Evolutionary conservation across 1,140 invertebrate species (phyloP).

Genomic region (Medauroidea extradentata): DNA sequence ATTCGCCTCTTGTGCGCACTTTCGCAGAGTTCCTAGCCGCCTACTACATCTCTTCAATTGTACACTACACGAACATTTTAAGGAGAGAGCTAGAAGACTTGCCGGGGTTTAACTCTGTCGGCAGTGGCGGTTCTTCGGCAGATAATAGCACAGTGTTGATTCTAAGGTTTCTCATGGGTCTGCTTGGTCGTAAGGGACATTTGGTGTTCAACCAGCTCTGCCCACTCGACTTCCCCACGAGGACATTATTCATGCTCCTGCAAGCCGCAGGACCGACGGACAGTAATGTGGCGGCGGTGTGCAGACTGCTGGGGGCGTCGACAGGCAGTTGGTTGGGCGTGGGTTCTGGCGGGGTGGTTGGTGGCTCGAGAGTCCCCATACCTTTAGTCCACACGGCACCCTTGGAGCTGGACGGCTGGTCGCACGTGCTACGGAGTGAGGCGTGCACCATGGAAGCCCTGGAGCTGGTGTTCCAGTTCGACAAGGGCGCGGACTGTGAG

Average conservation of each 20-base stretch:
- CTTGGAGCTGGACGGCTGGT: slow-evolving; percentile 47
- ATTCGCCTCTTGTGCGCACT: slow-evolving; percentile 47
- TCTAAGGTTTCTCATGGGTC: slow-evolving; percentile 46
- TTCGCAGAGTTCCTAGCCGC: slow-evolving; percentile 51
- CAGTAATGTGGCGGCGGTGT: slow-evolving; percentile 47
- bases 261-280: slow-evolving; percentile 48
- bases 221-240: slow-evolving; percentile 46
- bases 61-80: slow-evolving; percentile 48
- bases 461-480: slow-evolving; percentile 47
- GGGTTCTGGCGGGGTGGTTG: slow-evolving; percentile 24
- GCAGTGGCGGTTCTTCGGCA: slow-evolving; percentile 14
- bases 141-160: slow-evolving; percentile 28
- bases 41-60: slow-evolving; percentile 50
- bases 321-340: slow-evolving; percentile 30
- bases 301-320: slow-evolving; percentile 41
- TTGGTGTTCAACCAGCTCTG: slow-evolving; percentile 46
- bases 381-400: slow-evolving; percentile 45
- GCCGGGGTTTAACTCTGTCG: slow-evolving; percentile 37
- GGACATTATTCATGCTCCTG: slow-evolving; percentile 47
- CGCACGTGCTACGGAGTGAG: slow-evolving; percentile 42
- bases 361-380: slow-evolving; percentile 33
- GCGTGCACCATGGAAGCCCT: slow-evolving; percentile 46
- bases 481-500: slow-evolving; percentile 41
- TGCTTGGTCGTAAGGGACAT: slow-evolving; percentile 46
- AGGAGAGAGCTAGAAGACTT: slow-evolving; percentile 49